phyloP scores from a whole-genome alignment of 2,888 invertebrate species.

The Archips crataeganus region DNA sequence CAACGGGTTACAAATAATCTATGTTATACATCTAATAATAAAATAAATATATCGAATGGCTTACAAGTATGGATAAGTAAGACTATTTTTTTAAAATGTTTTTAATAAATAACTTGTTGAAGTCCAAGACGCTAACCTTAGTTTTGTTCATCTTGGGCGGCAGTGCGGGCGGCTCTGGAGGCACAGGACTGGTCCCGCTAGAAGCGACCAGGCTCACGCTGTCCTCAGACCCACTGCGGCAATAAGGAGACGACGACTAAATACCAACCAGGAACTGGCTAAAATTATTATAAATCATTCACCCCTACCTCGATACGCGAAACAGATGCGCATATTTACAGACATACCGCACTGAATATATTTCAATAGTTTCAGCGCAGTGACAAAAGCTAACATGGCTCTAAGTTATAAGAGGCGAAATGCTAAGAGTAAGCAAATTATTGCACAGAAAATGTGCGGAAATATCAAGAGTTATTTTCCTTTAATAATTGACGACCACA shows the following conservation, averaged over 20 bases:
- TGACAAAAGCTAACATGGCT: neutral
- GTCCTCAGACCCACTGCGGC: slow-evolving; percentile 76
- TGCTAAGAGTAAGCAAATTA: neutral
- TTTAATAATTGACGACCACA: too few species aligned
- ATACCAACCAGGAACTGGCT: slow-evolving; percentile 31
- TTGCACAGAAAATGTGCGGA: neutral
- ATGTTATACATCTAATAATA: neutral
- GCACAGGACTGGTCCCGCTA: slow-evolving; percentile 81
- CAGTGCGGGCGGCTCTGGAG: slow-evolving; percentile 81
- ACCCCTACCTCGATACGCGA: slow-evolving; percentile 11
- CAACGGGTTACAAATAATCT: neutral
- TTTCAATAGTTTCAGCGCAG: slow-evolving; percentile 15
- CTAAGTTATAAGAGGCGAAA: neutral
- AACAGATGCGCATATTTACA: slow-evolving; percentile 33
- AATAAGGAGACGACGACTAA: slow-evolving; percentile 6
- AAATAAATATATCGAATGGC: too few species aligned
- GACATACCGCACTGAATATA: slow-evolving; percentile 13
- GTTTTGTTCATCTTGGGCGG: slow-evolving; percentile 84
- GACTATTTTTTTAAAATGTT: too few species aligned
- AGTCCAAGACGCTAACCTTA: slow-evolving; percentile 56
- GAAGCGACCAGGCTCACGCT: slow-evolving; percentile 75
- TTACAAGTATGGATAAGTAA: too few species aligned
- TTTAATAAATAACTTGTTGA: too few species aligned
- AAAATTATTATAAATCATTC: slow-evolving; percentile 33
- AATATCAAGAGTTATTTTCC: neutral